Evolutionary conservation across 2,888 invertebrate species (phyloP).

Genomic region (Erpobdella octoculata): DNA sequence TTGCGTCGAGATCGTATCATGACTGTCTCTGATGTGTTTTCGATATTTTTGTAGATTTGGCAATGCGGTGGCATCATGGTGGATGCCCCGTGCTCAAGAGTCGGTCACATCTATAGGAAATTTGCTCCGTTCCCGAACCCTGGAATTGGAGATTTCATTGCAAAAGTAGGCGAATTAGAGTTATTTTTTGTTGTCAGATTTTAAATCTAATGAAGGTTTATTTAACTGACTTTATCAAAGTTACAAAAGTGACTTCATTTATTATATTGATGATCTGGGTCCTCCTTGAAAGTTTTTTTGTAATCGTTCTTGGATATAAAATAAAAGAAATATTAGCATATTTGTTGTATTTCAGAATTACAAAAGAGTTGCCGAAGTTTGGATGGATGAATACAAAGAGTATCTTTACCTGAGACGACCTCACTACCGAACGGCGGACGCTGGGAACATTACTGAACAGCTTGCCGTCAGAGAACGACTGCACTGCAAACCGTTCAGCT

Average conservation of each 20-base stretch:
- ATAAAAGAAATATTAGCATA: too few relatives aligned
- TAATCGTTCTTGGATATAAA: too few relatives aligned
- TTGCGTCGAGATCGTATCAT: not conserved
- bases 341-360: slow-evolving; percentile 77
- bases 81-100: slow-evolving; percentile 83
- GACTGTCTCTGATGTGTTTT: not conserved
- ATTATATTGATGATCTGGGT: too few relatives aligned
- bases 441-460: slow-evolving; percentile 74
- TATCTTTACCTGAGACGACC: slow-evolving; percentile 73
- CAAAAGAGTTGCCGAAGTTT: slow-evolving; percentile 84
- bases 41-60: slow-evolving; percentile 64
- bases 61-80: slow-evolving; percentile 87
- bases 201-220: too few relatives aligned
- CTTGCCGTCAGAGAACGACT: slow-evolving; percentile 66
- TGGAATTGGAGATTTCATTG: slow-evolving; percentile 79
- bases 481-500: slow-evolving; percentile 81
- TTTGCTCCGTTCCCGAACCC: slow-evolving; percentile 73
- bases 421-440: slow-evolving; percentile 65
- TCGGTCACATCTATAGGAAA: slow-evolving; percentile 69
- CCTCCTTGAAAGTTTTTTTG: too few relatives aligned
- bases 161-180: slow-evolving; percentile 54
- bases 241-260: too few relatives aligned
- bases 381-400: slow-evolving; percentile 96
- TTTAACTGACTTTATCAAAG: too few relatives aligned
- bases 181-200: too few relatives aligned